Evolutionary conservation across 2,113 vertebrate genomes (phyloP).

Genomic region (Myrmecobius fasciatus): DNA sequence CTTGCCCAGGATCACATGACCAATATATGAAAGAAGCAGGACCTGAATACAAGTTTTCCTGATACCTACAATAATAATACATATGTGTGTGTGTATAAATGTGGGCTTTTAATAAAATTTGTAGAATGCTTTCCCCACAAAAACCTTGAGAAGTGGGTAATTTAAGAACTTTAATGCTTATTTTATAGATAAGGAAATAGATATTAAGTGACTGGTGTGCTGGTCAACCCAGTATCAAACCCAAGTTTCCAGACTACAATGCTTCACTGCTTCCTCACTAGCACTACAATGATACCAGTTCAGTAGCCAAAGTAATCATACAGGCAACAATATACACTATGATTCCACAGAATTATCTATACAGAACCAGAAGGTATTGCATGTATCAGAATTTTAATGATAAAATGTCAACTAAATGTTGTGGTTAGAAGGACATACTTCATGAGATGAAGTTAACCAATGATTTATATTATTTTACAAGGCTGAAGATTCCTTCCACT

Average conservation of each 20-base stretch:
- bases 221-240: neutral
- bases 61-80: too few relatives aligned
- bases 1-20: neutral
- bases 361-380: constrained; percentile 5
- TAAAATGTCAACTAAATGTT: neutral
- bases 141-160: neutral
- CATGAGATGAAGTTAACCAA: neutral
- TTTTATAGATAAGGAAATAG: neutral
- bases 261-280: neutral
- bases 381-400: neutral
- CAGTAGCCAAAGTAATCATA: neutral
- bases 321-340: neutral
- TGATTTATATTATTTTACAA: neutral
- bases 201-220: neutral
- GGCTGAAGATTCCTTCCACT: neutral
- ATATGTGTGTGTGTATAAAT: too few relatives aligned
- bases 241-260: neutral
- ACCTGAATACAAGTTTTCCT: too few relatives aligned
- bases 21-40: too few relatives aligned
- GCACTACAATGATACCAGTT: neutral
- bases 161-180: neutral
- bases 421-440: constrained; percentile 11
- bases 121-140: neutral
- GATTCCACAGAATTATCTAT: neutral
- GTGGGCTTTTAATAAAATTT: too few relatives aligned